phyloP scores from a whole-genome alignment of 2,113 vertebrate genomes.

The Diadophis punctatus region DNA sequence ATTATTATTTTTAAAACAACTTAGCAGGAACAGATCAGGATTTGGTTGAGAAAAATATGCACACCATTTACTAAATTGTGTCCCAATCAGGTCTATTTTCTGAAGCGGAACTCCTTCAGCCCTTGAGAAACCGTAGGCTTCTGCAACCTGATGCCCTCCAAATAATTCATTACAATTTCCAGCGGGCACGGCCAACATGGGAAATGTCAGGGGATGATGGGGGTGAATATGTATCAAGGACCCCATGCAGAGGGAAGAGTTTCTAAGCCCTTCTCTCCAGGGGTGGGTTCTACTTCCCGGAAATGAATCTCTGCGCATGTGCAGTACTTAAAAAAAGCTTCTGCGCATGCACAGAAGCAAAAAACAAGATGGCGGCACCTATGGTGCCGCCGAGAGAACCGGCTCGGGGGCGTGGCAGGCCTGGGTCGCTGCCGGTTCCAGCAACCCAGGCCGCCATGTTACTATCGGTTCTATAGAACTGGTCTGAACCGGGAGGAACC shows the following conservation, averaged over 20 bases:
- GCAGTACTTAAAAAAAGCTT: too few species aligned
- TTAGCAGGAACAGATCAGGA: background rate
- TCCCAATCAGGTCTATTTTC: background rate
- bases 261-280: too few species aligned
- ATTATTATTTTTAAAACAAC: background rate
- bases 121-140: background rate
- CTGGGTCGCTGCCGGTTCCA: too few species aligned
- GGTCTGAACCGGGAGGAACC: too few species aligned
- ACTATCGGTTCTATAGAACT: too few species aligned
- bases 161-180: background rate
- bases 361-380: too few species aligned
- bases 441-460: too few species aligned
- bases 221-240: background rate
- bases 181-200: background rate
- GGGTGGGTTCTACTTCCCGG: too few species aligned
- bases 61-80: background rate
- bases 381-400: too few species aligned
- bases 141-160: background rate
- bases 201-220: background rate
- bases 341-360: too few species aligned
- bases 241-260: background rate
- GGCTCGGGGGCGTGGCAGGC: too few species aligned
- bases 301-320: too few species aligned
- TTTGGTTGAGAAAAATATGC: background rate
- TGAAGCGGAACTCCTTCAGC: background rate